A percentile compares a stretch with the other conserved stretches of the same genome.
phyloP scores from a whole-genome alignment of 2,113 vertebrate genomes.

The Hippoglossus stenolepis region DNA sequence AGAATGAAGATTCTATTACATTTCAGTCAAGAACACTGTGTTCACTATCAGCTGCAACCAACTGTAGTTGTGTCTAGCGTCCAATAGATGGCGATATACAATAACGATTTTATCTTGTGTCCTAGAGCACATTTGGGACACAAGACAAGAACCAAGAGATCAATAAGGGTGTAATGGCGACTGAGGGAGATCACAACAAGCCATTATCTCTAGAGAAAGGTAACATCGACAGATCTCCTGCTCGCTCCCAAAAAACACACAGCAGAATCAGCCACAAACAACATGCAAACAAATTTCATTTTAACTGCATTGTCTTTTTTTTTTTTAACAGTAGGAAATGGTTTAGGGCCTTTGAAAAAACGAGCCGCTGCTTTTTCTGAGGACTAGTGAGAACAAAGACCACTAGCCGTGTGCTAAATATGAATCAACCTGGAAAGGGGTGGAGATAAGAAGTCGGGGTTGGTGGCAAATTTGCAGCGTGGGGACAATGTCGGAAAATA shows the following conservation, averaged over 20 bases:
- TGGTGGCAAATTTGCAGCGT: conserved; percentile 21
- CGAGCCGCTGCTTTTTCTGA: conserved; percentile 24
- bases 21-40: not conserved
- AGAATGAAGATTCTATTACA: not conserved
- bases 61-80: conserved; percentile 29
- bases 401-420: conserved; percentile 28
- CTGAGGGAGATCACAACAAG: conserved; percentile 56
- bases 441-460: conserved; percentile 33
- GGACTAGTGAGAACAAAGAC: conserved; percentile 63
- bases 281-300: conserved; percentile 14
- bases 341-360: conserved; percentile 26
- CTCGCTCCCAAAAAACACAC: not conserved
- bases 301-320: conserved; percentile 1
- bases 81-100: conserved; percentile 70
- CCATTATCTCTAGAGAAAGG: conserved; percentile 41
- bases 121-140: conserved; percentile 54
- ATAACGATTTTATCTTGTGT: conserved; percentile 11
- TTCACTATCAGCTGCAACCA: not conserved
- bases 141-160: conserved; percentile 72
- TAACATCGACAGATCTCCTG: conserved; percentile 14
- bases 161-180: conserved; percentile 79
- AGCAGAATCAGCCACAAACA: conserved; percentile 4
- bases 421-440: conserved; percentile 29
- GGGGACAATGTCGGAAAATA: conserved; percentile 21
- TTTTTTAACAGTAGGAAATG: conserved; percentile 19